These are phyloP conservation scores for Caenorhabditis inopinata DNA, from an alignment of 1,140 invertebrate species.

Conservation along the genomic window DNA sequence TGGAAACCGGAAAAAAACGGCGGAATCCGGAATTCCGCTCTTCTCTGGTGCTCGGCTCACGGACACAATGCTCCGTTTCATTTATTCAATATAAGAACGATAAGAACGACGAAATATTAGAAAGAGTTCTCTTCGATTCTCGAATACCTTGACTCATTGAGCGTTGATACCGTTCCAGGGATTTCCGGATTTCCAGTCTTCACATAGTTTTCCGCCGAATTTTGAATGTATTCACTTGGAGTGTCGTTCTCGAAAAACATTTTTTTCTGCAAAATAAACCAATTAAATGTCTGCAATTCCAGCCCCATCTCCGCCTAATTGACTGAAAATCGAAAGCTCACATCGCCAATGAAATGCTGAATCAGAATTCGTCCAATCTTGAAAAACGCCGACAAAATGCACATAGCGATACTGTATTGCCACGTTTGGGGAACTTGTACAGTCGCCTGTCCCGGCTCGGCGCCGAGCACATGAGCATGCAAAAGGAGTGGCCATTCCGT, in stretches of 20 bases:
- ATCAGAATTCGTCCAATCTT: not conserved
- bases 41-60: too few species aligned
- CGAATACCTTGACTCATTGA: constrained; percentile 9
- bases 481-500: not conserved
- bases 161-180: not conserved
- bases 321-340: not conserved
- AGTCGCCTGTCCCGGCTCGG: not conserved
- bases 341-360: constrained; percentile 21
- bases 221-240: too few species aligned
- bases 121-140: too few species aligned
- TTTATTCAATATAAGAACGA: too few species aligned
- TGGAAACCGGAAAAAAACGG: too few species aligned
- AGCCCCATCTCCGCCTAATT: too few species aligned
- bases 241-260: not conserved
- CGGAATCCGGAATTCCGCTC: too few species aligned
- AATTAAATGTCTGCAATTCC: too few species aligned
- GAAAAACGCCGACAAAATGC: not conserved
- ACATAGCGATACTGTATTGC: constrained; percentile 16
- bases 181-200: not conserved
- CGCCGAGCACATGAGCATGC: not conserved
- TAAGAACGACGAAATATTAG: too few species aligned
- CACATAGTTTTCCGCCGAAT: not conserved
- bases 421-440: not conserved
- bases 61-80: too few species aligned
- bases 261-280: not conserved